Base-by-base conservation (phyloP, 2,113 vertebrate genomes). In the Bubo scandiacus region DNA sequence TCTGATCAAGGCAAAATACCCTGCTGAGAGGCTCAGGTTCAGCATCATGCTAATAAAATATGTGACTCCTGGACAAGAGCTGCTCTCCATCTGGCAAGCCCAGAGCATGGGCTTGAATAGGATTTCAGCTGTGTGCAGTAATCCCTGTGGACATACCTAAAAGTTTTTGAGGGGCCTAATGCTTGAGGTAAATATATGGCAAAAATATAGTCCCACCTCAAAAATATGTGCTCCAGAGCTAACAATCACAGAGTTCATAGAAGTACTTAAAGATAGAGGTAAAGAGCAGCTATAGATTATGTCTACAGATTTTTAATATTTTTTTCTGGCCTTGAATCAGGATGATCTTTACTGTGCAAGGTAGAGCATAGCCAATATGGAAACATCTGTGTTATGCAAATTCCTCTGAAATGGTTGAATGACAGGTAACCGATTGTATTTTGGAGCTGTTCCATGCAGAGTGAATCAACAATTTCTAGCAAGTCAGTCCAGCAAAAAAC, bases 321-420 rank as follows among this genome's bases (percentile, higher is more conserved):
- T 18, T 7, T 15, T 65, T 0, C 51, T 88, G 65, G 63, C 79
- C 32, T 94, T 88, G 80, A 70, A 67, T 91, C 72, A 71, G 34
- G 57, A 38, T 74, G 54, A 88, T 86, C n/a, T 92, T 90, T 74
- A 74, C 42, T 67, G 34, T 40, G 34, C 20, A 88, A 88, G 68
- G 88, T 78, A 90, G 59, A 93, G 19, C 16, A 25, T 65, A 38
- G 43, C 68, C 79, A 92, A 84, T 72, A 87, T 72, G 88, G 92
- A 93, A 94, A 94, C 73, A 92, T 86, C 78, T 95, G 86, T 92
- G 72, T 72, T 67, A 93, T 78, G 80, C 88, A 95, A 83, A 93
- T 90, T 92, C 71, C 43, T 86, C 75, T 86, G 75, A 71, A 81
- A 86, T 81, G 68, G 55, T 51, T 92, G 86, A 94, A 84, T 91